These are phyloP conservation scores for Mechanitis mazaeus DNA, from an alignment of 2,888 invertebrate species.

Conservation along the genomic window DNA sequence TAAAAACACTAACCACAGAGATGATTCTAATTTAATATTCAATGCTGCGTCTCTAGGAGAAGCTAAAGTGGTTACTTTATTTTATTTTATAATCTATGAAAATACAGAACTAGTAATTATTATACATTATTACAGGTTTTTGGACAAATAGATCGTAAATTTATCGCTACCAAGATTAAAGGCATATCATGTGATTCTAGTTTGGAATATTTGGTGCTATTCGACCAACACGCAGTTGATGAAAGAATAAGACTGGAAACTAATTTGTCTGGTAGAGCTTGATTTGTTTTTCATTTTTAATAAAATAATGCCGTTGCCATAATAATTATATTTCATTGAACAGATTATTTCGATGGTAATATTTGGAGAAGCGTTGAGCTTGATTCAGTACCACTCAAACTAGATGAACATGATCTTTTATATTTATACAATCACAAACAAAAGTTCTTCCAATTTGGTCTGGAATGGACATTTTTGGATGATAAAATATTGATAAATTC, in stretches of 20 bases:
- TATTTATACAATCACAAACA: conserved; percentile 72
- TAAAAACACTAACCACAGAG: conserved; percentile 45
- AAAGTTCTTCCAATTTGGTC: conserved; percentile 77
- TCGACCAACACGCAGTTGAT: conserved; percentile 93
- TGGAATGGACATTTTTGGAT: conserved; percentile 64
- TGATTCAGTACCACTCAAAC: conserved; percentile 46
- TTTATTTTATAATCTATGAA: conserved; percentile 22
- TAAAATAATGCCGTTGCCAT: too few relatives aligned
- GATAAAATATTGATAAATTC: conserved; percentile 64
- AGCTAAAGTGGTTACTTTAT: conserved; percentile 42
- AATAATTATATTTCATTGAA: conserved; percentile 19
- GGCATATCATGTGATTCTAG: conserved; percentile 38
- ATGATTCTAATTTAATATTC: conserved; percentile 52
- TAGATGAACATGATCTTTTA: conserved; percentile 66
- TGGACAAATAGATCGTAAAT: conserved; percentile 85
- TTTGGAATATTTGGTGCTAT: conserved; percentile 76
- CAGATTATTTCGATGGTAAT: conserved; percentile 66
- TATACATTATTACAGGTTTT: conserved; percentile 71
- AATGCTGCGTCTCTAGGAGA: conserved; percentile 45
- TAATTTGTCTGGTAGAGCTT: conserved; percentile 74
- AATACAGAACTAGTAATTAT: conserved; percentile 13
- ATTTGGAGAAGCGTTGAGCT: conserved; percentile 52
- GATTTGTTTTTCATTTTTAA: too few relatives aligned
- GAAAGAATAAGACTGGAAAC: conserved; percentile 88
- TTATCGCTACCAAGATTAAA: conserved; percentile 75